Percentiles rank a stretch among this genome's conserved stretches.
These are phyloP conservation scores for Micronycteris hirsuta DNA, from an alignment of 2,113 vertebrate species.

Conservation along the genomic window DNA sequence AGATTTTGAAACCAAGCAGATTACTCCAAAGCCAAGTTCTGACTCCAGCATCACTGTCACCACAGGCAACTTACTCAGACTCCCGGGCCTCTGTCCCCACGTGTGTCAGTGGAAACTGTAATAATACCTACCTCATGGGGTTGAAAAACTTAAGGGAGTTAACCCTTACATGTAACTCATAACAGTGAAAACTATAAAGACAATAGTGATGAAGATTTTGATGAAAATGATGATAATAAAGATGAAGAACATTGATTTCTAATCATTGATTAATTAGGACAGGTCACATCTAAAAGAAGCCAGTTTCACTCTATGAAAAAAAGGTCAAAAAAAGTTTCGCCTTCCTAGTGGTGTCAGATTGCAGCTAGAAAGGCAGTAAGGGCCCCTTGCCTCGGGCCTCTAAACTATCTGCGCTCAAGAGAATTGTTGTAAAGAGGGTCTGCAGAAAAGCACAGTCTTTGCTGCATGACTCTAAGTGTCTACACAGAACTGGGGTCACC, in stretches of 20 bases:
- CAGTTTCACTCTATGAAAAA: not conserved
- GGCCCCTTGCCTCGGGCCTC: not conserved
- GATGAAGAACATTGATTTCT: not conserved
- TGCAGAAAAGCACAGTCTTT: not conserved
- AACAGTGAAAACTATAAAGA: not conserved
- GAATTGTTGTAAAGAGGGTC: not conserved
- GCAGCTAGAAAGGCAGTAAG: not conserved
- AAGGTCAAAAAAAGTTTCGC: not conserved
- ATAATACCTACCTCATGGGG: not conserved
- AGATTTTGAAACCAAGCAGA: not conserved
- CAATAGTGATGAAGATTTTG: not conserved
- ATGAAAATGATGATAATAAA: not conserved
- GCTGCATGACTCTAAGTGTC: not conserved
- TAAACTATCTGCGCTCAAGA: not conserved
- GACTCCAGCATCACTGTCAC: not conserved
- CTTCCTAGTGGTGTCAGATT: not conserved
- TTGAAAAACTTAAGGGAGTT: not conserved
- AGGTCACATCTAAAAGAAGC: not conserved
- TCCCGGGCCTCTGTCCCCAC: not conserved
- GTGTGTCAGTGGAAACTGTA: not conserved
- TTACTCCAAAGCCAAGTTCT: not conserved
- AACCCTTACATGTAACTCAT: not conserved
- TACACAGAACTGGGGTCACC: not conserved
- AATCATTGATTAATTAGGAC: not conserved
- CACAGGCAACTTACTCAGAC: not conserved